Evolutionary conservation across 1,140 invertebrate species (phyloP), one percentile per base, ranked within the genome.

Genomic region (Saccostrea glomerata): DNA sequence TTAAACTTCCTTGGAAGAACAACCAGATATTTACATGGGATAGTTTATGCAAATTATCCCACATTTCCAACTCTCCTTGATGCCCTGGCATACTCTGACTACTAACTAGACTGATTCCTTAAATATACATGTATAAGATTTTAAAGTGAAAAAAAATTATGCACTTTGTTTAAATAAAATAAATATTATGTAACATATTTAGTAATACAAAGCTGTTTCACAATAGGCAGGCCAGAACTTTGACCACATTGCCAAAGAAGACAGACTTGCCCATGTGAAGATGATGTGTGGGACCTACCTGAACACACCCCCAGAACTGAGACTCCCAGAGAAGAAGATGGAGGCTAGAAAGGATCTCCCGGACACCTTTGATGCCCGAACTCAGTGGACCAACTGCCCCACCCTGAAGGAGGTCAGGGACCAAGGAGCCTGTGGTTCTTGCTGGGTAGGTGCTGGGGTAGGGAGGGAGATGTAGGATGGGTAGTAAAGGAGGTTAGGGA

Each of bases 381-480:
- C 89, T 20, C 89, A 93, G 47, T 94, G 93, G 93, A 89, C 93
- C 77, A 94, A 98, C 91, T 99, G 98, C 89, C 97, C 97, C 0
- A 97, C 97, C 0, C 90, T 96, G 23, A 94, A 94, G 88, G 94
- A 95, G 91, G 93, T 96, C 85, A 90, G 96, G 58, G 96, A 96
- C 90, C 96, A 96, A 90, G 95, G 95, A 7, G 93, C 93, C 56
- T 96, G 95, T 93, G 95, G 96, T 36, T 96, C 95, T 40, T 96
- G 96, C 92, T 96, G 95, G 95, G 95, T 96, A 92, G 89, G 91
- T 87, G 47, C 17, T 13, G 5, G 47, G 47, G 25, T 40, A 77
- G 15, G 70, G 30, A 13, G 1, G 25, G 25, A 25, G 12, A 36
- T 1, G 30, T 36, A 36, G 30, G 30, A 0, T 0, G 30, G 30